Percentiles rank a stretch among this genome's conserved stretches.
Evolutionary conservation across 2,113 vertebrate species (phyloP).

Genomic region (Strix aluco): DNA sequence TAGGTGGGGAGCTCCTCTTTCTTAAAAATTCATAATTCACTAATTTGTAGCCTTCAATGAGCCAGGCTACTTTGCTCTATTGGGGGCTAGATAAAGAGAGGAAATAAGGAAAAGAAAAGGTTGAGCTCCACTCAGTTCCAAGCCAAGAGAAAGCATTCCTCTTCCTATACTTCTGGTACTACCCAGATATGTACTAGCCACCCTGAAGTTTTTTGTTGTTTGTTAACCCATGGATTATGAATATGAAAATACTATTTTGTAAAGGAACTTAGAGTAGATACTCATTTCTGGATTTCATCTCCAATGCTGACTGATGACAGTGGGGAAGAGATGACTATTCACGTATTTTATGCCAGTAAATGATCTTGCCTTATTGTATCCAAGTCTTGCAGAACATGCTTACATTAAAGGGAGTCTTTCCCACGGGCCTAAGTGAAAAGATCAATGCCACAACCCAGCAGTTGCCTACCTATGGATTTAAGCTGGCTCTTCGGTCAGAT

Average conservation of each 20-base stretch:
- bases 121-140: neutral
- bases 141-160: neutral
- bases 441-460: neutral
- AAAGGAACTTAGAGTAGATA: neutral
- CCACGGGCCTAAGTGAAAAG: neutral
- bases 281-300: neutral
- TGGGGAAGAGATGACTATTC: neutral
- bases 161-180: neutral
- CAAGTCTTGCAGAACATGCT: neutral
- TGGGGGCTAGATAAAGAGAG: neutral
- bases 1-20: neutral
- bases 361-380: neutral
- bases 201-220: neutral
- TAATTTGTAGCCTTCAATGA: neutral
- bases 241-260: neutral
- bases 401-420: neutral
- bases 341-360: neutral
- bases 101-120: neutral
- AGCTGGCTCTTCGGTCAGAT: neutral
- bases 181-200: fast-evolving
- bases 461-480: neutral
- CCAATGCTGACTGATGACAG: neutral
- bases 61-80: neutral
- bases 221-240: neutral
- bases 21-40: neutral